Percentiles rank a stretch among this genome's conserved stretches.
These are phyloP conservation scores for Sepiola atlantica DNA, from an alignment of 2,888 invertebrate genomes.

Conservation along the genomic window DNA sequence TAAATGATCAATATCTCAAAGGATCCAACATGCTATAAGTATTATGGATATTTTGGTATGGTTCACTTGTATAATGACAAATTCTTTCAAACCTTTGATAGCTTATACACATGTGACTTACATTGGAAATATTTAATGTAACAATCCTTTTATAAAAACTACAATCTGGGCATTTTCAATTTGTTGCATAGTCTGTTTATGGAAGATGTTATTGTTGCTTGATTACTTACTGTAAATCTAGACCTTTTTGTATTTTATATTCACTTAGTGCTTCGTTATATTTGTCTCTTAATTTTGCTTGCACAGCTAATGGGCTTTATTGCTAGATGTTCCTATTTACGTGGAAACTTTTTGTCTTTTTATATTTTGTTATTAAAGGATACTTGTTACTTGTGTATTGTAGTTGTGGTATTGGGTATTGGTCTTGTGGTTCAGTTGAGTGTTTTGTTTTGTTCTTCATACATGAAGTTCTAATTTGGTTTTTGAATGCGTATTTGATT, in stretches of 20 bases:
- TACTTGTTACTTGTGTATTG: neutral
- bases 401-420: neutral
- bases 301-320: neutral
- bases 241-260: neutral
- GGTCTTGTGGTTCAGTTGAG: slow-evolving; percentile 18
- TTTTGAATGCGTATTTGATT: neutral
- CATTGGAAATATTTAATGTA: neutral
- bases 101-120: neutral
- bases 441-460: neutral
- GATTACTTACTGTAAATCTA: neutral
- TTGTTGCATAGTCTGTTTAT: neutral
- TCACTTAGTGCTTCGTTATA: neutral
- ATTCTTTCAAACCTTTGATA: neutral
- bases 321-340: neutral
- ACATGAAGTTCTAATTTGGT: neutral
- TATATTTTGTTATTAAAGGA: slow-evolving; percentile 15
- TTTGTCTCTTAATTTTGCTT: slow-evolving; percentile 19
- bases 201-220: neutral
- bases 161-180: neutral
- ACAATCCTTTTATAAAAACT: neutral
- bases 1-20: neutral
- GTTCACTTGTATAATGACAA: neutral
- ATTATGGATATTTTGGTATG: neutral
- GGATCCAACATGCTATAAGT: neutral
- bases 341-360: neutral